Base-by-base conservation (phyloP, 2,113 vertebrate genomes). In the Chiloscyllium plagiosum region DNA sequence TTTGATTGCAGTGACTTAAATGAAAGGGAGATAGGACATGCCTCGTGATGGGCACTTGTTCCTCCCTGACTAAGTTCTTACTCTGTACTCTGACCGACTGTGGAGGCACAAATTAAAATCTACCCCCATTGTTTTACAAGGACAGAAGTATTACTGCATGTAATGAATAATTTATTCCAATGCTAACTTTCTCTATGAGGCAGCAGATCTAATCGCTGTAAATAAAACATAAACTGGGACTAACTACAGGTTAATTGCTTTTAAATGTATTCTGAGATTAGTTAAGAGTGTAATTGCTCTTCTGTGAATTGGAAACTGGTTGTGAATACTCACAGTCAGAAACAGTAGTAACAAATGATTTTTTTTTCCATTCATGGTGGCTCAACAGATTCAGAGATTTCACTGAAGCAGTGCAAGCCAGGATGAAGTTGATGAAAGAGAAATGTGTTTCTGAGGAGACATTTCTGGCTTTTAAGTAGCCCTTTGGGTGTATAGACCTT, bases 301-400 rank as follows among this genome's bases (percentile, higher is more conserved):
- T 92, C 56, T 92, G 87, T 92, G 56, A 56, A 92, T 92, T 92
- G 87, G 29, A 56, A 92, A 26, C 87, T 92, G 87, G 87, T 92
- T 92, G 29, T 29, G 65, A 92, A 92, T 65, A n/a, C 52, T 29
- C 56, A n/a, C 4, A 13, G 61, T 92, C 86, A 50, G 50, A 56
- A 56, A 89, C 13, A 89, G 13, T 10, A 52, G 47, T 24, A 92
- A 29, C 61, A 92, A 65, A 65, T 92, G 87, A 56, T 4, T 6
- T 29, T 92, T 92, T 90, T 61, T 37, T 61, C 56, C 56, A 65
- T n/a, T 7, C 65, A 1, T n/a, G 29, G n/a, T 1, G 10, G 12
- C 22, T 56, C 24, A 56, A 89, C 26, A 29, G 2, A 72, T 22
- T 56, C 4, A 29, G 87, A 65, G 65, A 56, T 92, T 13, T 65